These are phyloP conservation scores for Pomacea canaliculata DNA, from an alignment of 2,888 invertebrate genomes.

Conservation along the genomic window DNA sequence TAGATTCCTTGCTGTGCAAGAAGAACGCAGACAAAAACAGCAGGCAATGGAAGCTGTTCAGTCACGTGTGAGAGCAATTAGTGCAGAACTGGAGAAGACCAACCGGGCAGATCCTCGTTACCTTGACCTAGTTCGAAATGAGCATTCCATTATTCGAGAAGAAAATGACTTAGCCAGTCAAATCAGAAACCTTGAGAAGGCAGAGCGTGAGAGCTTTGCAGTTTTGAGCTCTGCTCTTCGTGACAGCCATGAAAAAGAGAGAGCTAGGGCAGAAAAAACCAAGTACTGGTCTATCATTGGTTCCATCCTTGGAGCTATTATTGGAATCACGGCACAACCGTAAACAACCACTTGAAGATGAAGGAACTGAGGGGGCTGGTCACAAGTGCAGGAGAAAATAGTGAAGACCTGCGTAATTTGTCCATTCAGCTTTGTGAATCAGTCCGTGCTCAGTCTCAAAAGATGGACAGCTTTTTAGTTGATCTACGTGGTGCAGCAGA, in stretches of 20 bases:
- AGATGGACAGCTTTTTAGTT: slow-evolving; percentile 38
- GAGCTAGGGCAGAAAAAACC: slow-evolving; percentile 84
- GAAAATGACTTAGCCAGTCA: slow-evolving; percentile 72
- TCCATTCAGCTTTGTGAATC: slow-evolving; percentile 40
- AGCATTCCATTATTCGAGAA: slow-evolving; percentile 69
- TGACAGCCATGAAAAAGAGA: slow-evolving; percentile 85
- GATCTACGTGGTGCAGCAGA: slow-evolving; percentile 28
- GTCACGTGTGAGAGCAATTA: slow-evolving; percentile 77
- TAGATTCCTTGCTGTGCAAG: slow-evolving; percentile 58
- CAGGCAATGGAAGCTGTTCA: slow-evolving; percentile 54
- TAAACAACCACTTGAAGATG: slow-evolving; percentile 79
- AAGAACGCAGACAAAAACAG: slow-evolving; percentile 56
- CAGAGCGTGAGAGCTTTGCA: slow-evolving; percentile 80
- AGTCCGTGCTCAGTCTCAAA: slow-evolving; percentile 43
- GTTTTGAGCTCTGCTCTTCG: slow-evolving; percentile 82
- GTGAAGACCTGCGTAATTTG: slow-evolving; percentile 41
- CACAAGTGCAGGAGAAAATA: slow-evolving; percentile 59
- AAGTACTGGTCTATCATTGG: slow-evolving; percentile 87
- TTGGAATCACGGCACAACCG: slow-evolving; percentile 78
- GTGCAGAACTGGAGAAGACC: slow-evolving; percentile 82
- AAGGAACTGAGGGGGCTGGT: slow-evolving; percentile 77
- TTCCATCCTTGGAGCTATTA: slow-evolving; percentile 76
- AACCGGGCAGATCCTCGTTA: slow-evolving; percentile 84
- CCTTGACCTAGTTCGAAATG: slow-evolving; percentile 80
- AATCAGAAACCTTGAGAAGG: slow-evolving; percentile 78